Base-by-base conservation (phyloP, 2,888 invertebrate species). In the Eilema sororculum region DNA sequence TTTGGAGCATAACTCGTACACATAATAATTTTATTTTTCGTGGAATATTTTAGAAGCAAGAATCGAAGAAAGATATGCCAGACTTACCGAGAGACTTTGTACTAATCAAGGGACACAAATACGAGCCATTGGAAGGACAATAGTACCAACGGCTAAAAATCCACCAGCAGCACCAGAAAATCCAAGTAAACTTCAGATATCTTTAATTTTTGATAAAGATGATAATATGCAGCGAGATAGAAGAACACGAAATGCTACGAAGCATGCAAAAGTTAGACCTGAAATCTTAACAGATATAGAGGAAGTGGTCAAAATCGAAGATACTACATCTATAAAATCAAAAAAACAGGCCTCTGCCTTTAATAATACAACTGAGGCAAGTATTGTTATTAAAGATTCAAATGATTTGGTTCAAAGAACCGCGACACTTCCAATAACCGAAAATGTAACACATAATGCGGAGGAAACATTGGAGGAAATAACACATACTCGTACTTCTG, bases 61-160 rank as follows among this genome's bases (percentile, higher is more conserved):
- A 30, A 78, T 90, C 2, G 88, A 89, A 61, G 86, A 86, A 59
- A 87, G 89, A 77, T 83, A 87, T 30, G 68, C 71, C 13, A 78
- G 78, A 20, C 81, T 89, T 22, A 76, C 79, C 16, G 75, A 79
- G 20, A 90, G 85, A 78, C 72, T 68, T 25, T 78, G 86, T 8
- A 81, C 78, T 33, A 85, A 82, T 72, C 85, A 85, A 68, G 79
- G 82, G 9, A 89, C 88, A 2, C 89, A 89, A 84, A 84, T 86
- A 0, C 84, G 83, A 69, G 83, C 81, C 6, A 73, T 78, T 9
- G 63, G 69, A n/a, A 66, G 79, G 41, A 74, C 76, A 58, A 69
- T 75, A 46, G 82, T 83, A 71, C 69, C 73, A 13, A 75, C 58
- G 20, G 66, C 65, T 73, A 68, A 66, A 5, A 56, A n/a, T 9